Evolutionary conservation across 2,797 vertebrate species (phyloP).

Genomic region (Carapus acus): DNA sequence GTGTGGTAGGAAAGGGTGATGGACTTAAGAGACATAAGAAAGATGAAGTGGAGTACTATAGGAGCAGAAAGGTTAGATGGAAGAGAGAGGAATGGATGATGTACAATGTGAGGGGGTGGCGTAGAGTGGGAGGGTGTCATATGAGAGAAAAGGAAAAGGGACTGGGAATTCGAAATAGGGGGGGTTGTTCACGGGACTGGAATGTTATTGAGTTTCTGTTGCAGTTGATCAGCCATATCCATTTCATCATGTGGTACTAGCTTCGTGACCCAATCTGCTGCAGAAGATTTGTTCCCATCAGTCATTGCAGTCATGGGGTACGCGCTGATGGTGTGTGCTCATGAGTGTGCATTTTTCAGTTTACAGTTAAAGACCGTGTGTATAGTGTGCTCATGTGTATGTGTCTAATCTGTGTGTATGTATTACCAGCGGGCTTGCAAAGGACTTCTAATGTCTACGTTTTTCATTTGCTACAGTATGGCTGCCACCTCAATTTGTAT

Average conservation of each 20-base stretch:
- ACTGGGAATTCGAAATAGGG: slow-evolving; percentile 52
- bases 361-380: slow-evolving; percentile 9
- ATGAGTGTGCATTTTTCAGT: slow-evolving; percentile 14
- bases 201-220: slow-evolving; percentile 56
- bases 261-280: slow-evolving; percentile 43
- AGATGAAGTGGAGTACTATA: slow-evolving; percentile 51
- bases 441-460: slow-evolving; percentile 12
- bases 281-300: slow-evolving; percentile 48
- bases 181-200: too few relatives aligned
- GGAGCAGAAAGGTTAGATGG: slow-evolving; percentile 41
- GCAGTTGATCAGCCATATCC: slow-evolving; percentile 65
- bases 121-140: slow-evolving; percentile 36
- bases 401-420: slow-evolving; percentile 11
- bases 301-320: slow-evolving; percentile 24
- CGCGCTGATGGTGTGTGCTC: slow-evolving; percentile 12
- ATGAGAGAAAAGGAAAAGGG: slow-evolving; percentile 31
- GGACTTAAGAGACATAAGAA: slow-evolving; percentile 44
- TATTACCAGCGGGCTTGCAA: slow-evolving; percentile 11
- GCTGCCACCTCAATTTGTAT: slow-evolving; percentile 16
- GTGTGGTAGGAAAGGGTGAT: neutral
- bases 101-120: slow-evolving; percentile 42
- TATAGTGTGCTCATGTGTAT: slow-evolving; percentile 18
- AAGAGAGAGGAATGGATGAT: slow-evolving; percentile 55
- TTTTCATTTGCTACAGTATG: slow-evolving; percentile 7
- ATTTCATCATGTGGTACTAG: slow-evolving; percentile 64